These are phyloP conservation scores for Ceratosolen fusciceps DNA, from an alignment of 1,140 invertebrate species.

Conservation along the genomic window DNA sequence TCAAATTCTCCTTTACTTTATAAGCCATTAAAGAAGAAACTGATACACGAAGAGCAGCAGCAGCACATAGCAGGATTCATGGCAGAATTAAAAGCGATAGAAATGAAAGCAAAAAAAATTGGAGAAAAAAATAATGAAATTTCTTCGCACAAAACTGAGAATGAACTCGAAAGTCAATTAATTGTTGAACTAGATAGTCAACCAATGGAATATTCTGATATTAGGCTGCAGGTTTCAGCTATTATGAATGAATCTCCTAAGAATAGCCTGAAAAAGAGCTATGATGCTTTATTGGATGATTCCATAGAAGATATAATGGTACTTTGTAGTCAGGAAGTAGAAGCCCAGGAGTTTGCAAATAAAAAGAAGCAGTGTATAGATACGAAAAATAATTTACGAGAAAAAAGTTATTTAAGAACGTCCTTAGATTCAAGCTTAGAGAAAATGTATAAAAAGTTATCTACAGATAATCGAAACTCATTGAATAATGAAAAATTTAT, in stretches of 20 bases:
- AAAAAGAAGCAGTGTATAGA: conserved; percentile 1
- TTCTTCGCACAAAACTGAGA: conserved; percentile 18
- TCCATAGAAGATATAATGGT: conserved; percentile 62
- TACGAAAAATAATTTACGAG: conserved; percentile 12
- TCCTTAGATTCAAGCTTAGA: conserved; percentile 20
- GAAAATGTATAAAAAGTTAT: background rate
- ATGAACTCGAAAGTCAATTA: conserved; percentile 32
- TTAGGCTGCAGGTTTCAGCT: conserved; percentile 40
- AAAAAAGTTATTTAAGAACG: conserved; percentile 5
- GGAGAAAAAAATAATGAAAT: conserved; percentile 13
- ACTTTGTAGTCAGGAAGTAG: conserved; percentile 63
- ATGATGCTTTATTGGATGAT: conserved; percentile 62
- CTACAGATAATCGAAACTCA: conserved; percentile 30
- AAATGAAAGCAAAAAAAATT: conserved; percentile 50
- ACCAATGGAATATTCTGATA: conserved; percentile 27
- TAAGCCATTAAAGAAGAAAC: conserved; percentile 60
- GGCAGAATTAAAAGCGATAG: conserved; percentile 59
- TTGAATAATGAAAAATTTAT: conserved; percentile 12
- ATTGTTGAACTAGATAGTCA: conserved; percentile 38
- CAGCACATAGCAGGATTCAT: conserved; percentile 57
- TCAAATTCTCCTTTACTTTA: conserved; percentile 62
- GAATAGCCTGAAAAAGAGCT: conserved; percentile 19
- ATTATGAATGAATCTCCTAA: conserved; percentile 27
- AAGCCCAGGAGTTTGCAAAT: conserved; percentile 51
- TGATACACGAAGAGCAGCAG: conserved; percentile 56